Base-by-base conservation (phyloP, 2,797 vertebrate species). In the Semaprochilodus insignis region DNA sequence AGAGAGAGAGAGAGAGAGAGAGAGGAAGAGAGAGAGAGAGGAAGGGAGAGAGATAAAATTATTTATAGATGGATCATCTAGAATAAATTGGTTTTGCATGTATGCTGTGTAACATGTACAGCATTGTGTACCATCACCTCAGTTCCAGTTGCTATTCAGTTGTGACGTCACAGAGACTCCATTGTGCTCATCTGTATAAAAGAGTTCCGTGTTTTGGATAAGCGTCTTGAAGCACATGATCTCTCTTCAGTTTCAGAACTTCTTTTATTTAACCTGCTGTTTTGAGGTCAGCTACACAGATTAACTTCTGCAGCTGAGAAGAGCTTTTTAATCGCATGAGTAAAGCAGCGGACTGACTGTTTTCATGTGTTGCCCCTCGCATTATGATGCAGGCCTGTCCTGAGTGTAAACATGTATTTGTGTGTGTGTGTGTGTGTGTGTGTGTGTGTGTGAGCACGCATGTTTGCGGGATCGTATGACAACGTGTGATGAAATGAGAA, bases 321-420 rank as follows among this genome's bases (percentile, higher is more conserved):
- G 86, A 91, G 93, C 91, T 80, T 91, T 93, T 92, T 93, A 93
- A 93, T 95, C 89, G 95, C 91, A 94, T 91, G 77, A 78, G 87
- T 69, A 60, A 78, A 60, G 89, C 88, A 89, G 90, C 78, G 92
- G 81, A 91, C 73, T 54, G 77, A 78, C 69, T 78, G 62, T 51
- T 23, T 96, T 96, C 92, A 94, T 95, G 96, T 94, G 95, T 96
- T 96, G 94, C 95, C 96, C 96, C 94, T 95, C 96, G 95, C 96
- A 96, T 94, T 93, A 89, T 93, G 94, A 96, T 96, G 80, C 65
- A 21, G 54, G 21, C 13, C 0, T 27, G 31, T 25, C 23, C 44
- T 57, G 60, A 2, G 6, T 73, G 57, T 81, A 2, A 48, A 48
- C 44, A 48, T 48, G 10, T 48, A 48, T 48, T 48, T 78, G 55